A percentile compares a stretch with the other conserved stretches of the same genome.
These are phyloP conservation scores for Phorcus lineatus DNA, from an alignment of 2,888 invertebrate genomes.

Conservation along the genomic window DNA sequence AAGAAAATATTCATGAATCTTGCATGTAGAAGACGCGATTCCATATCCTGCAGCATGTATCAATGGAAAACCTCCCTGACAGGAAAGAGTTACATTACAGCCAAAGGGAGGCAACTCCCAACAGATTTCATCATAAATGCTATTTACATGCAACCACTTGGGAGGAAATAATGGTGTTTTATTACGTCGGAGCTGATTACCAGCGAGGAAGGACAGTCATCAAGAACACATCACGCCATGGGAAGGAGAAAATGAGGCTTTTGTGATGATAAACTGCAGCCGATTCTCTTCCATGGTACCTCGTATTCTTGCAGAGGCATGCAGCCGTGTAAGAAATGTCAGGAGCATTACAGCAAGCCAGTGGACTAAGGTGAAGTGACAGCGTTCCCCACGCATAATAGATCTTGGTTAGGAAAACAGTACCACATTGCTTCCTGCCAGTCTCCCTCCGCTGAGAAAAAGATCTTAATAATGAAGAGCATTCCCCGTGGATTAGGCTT, in stretches of 20 bases:
- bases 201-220: neutral
- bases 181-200: conserved; percentile 27
- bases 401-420: conserved; percentile 21
- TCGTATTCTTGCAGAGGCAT: neutral
- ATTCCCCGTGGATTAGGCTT: no score
- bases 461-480: neutral
- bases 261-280: conserved; percentile 16
- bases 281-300: conserved; percentile 21
- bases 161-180: conserved; percentile 17
- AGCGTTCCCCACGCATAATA: neutral
- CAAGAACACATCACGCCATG: conserved; percentile 18
- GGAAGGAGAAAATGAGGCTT: conserved; percentile 18
- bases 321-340: neutral
- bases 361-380: conserved; percentile 16
- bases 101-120: conserved; percentile 9
- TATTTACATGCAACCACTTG: conserved; percentile 19
- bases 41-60: no score
- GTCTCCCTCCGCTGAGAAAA: neutral
- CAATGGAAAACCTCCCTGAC: no score
- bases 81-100: no score
- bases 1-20: no score
- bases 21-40: no score
- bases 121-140: conserved; percentile 15
- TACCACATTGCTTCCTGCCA: neutral
- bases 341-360: neutral